A percentile compares a stretch with the other conserved stretches of the same genome.
phyloP scores from a whole-genome alignment of 2,113 vertebrate species.

The Reinhardtius hippoglossoides region DNA sequence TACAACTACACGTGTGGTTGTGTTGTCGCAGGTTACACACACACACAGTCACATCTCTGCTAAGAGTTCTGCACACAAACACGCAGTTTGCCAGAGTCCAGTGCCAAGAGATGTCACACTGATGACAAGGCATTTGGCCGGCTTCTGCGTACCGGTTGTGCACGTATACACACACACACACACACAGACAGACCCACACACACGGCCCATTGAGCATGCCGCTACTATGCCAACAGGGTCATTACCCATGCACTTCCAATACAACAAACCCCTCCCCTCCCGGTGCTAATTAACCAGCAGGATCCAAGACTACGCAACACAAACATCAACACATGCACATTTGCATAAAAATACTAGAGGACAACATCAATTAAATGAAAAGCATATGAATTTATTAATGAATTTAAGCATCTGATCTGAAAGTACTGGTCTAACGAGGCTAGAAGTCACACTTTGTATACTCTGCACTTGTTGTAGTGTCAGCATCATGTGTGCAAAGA shows the following conservation, averaged over 20 bases:
- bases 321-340: constrained; percentile 49
- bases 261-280: constrained; percentile 79
- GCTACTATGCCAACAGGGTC: constrained; percentile 84
- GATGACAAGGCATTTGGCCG: constrained; percentile 75
- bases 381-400: no score
- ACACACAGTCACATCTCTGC: constrained; percentile 37
- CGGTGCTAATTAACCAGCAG: constrained; percentile 77
- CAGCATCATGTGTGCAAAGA: not conserved
- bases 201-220: constrained; percentile 80
- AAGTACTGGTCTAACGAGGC: no score
- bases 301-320: constrained; percentile 62
- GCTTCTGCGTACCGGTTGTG: constrained; percentile 61
- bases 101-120: constrained; percentile 72
- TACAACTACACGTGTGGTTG: not conserved
- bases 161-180: not conserved
- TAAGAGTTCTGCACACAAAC: constrained; percentile 25
- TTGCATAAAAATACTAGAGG: constrained; percentile 18
- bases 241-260: constrained; percentile 80
- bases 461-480: no score
- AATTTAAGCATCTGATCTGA: no score
- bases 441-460: not conserved
- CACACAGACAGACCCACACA: constrained; percentile 75
- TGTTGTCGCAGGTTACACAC: constrained; percentile 24
- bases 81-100: constrained; percentile 36
- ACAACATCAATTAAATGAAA: no score